Evolutionary conservation across 2,888 invertebrate genomes (phyloP).

Genomic region (Loripinus fragilis): DNA sequence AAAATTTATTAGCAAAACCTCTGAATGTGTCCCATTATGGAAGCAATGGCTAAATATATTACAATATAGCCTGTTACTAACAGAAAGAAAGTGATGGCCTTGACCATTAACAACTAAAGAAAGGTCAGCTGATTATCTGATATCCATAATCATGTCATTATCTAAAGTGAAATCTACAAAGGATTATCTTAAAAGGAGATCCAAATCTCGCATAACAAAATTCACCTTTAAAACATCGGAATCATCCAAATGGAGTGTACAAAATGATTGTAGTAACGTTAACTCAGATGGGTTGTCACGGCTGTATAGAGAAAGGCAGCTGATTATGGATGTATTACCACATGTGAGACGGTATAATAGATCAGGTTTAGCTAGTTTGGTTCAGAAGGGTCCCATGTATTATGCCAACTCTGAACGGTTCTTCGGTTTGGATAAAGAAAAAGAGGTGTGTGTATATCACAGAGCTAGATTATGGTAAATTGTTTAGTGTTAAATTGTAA

Average conservation of each 20-base stretch:
- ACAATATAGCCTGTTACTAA: no score
- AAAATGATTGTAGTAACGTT: background rate
- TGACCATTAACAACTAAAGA: background rate
- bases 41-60: no score
- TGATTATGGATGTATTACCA: constrained; percentile 44
- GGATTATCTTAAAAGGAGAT: background rate
- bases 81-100: no score
- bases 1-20: no score
- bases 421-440: constrained; percentile 36
- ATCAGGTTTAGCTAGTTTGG: constrained; percentile 11
- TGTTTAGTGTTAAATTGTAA: no score
- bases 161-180: constrained; percentile 1
- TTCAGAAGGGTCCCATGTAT: constrained; percentile 26
- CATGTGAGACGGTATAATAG: constrained; percentile 37
- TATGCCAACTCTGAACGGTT: constrained; percentile 41
- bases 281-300: background rate
- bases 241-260: background rate
- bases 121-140: background rate
- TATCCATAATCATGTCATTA: background rate
- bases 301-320: constrained; percentile 9
- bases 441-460: constrained; percentile 27
- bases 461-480: no score
- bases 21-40: no score
- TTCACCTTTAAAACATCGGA: background rate
- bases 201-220: background rate